These are phyloP conservation scores for Pseudococcus viburni DNA, from an alignment of 2,888 invertebrate genomes.

Conservation along the genomic window DNA sequence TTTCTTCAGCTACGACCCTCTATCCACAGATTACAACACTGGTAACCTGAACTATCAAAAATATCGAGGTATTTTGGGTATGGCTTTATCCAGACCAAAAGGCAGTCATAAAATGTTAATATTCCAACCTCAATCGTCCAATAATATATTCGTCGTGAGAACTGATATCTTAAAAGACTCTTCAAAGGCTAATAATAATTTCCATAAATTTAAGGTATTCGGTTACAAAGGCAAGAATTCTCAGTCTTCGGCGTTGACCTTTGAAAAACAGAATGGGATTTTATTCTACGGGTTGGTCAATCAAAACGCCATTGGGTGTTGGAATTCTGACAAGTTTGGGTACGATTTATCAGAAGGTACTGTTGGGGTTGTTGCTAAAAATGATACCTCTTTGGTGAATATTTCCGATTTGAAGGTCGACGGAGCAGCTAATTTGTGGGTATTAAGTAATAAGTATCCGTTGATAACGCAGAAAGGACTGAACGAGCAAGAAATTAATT, in stretches of 20 bases:
- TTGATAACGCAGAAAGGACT: conserved; percentile 80
- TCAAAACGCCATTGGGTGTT: conserved; percentile 83
- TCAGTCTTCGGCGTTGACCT: conserved; percentile 82
- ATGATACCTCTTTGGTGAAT: conserved; percentile 79
- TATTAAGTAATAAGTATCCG: conserved; percentile 81
- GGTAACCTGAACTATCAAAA: conserved; percentile 86
- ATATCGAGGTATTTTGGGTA: conserved; percentile 87
- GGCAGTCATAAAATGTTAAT: conserved; percentile 76
- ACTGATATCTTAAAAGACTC: conserved; percentile 82
- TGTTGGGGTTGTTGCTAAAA: conserved; percentile 77
- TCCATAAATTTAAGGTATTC: conserved; percentile 81
- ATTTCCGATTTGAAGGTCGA: conserved; percentile 87
- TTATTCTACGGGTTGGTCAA: conserved; percentile 86
- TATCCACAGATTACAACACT: conserved; percentile 82
- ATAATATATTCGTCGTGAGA: conserved; percentile 84
- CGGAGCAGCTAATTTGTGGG: conserved; percentile 80
- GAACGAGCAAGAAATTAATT: conserved; percentile 79
- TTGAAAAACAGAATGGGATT: conserved; percentile 79
- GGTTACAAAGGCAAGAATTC: conserved; percentile 81
- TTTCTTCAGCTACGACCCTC: conserved; percentile 80
- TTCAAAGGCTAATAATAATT: conserved; percentile 79
- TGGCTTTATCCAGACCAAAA: conserved; percentile 76
- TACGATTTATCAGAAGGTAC: conserved; percentile 79
- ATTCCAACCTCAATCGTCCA: conserved; percentile 88
- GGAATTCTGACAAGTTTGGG: conserved; percentile 76